Evolutionary conservation across 2,888 invertebrate species (phyloP).

Genomic region (Orthosia cruda): DNA sequence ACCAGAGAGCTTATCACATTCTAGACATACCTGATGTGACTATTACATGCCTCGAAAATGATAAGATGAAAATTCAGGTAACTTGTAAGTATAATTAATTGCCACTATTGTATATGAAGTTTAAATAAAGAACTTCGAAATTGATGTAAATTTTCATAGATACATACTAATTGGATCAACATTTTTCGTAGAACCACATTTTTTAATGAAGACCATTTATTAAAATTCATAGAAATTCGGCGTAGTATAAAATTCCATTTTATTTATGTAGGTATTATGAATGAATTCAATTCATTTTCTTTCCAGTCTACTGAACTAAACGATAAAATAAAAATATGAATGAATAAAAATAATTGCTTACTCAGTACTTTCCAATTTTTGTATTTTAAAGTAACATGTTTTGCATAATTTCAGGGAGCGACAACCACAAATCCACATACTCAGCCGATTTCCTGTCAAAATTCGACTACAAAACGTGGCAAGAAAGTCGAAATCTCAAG

Average conservation of each 20-base stretch:
- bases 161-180: not conserved
- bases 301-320: constrained; percentile 11
- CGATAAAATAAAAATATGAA: not conserved
- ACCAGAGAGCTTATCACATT: constrained; percentile 92
- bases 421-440: constrained; percentile 91
- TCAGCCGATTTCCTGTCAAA: constrained; percentile 86
- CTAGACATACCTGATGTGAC: constrained; percentile 90
- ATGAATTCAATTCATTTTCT: constrained; percentile 13
- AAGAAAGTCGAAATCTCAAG: constrained; percentile 75
- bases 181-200: not conserved
- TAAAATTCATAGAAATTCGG: constrained; percentile 6
- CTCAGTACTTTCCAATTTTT: not conserved
- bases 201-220: not conserved
- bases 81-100: constrained; percentile 88
- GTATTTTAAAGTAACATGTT: not conserved
- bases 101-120: no score
- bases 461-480: constrained; percentile 82
- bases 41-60: constrained; percentile 77
- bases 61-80: constrained; percentile 82
- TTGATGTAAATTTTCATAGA: not conserved
- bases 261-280: not conserved
- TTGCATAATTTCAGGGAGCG: constrained; percentile 89
- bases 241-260: constrained; percentile 1
- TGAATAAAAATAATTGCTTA: not conserved
- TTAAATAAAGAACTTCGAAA: not conserved